These are phyloP conservation scores for Phragmatobia fuliginosa DNA, from an alignment of 2,888 invertebrate genomes.

Conservation along the genomic window DNA sequence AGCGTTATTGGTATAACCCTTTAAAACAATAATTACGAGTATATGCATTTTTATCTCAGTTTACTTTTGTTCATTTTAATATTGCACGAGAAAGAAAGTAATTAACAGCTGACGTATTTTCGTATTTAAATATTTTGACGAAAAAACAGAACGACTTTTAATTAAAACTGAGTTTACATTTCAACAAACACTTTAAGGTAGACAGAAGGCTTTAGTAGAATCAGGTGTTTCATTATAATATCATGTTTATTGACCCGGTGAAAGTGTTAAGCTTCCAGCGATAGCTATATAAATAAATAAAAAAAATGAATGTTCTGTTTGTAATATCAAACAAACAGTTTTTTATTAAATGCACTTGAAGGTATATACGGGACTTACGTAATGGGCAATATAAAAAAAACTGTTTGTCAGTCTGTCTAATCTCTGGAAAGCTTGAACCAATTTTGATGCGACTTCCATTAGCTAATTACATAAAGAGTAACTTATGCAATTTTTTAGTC, in stretches of 20 bases:
- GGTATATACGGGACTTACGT: too few species aligned
- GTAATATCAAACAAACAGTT: too few species aligned
- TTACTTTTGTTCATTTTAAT: not conserved
- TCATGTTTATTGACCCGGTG: slow-evolving; percentile 42
- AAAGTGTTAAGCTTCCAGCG: slow-evolving; percentile 32
- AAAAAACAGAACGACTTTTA: slow-evolving; percentile 41
- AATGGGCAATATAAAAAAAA: too few species aligned
- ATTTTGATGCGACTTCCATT: too few species aligned
- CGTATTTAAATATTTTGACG: slow-evolving; percentile 31
- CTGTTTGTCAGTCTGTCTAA: too few species aligned
- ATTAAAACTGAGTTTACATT: slow-evolving; percentile 62
- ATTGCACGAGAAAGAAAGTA: not conserved
- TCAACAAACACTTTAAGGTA: slow-evolving; percentile 56
- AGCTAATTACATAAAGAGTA: too few species aligned
- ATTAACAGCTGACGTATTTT: slow-evolving; percentile 17
- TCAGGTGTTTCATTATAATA: slow-evolving; percentile 60
- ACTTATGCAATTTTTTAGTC: too few species aligned
- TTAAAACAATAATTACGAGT: not conserved
- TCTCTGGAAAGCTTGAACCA: too few species aligned
- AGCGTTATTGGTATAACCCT: not conserved
- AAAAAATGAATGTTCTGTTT: too few species aligned
- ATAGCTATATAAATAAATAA: too few species aligned
- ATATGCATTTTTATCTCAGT: not conserved
- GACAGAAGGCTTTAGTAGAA: slow-evolving; percentile 58
- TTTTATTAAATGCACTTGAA: too few species aligned